phyloP scores from a whole-genome alignment of 2,888 invertebrate species.

The Oxytorus armatus region DNA sequence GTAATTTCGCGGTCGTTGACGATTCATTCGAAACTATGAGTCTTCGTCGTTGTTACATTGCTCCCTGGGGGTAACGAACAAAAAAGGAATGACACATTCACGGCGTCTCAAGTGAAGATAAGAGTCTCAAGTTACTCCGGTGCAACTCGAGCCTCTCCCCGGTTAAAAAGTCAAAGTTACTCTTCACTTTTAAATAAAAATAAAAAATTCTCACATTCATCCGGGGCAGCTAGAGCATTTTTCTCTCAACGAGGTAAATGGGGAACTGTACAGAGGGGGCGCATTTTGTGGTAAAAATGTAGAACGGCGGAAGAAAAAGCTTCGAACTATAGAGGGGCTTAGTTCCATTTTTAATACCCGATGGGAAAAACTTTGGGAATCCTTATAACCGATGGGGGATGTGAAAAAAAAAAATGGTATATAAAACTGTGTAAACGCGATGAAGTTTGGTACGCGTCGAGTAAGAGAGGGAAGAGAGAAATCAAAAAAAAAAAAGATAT shows the following conservation, averaged over 20 bases:
- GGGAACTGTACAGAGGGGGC: neutral
- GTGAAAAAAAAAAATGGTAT: conserved; percentile 20
- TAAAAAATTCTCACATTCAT: conserved; percentile 30
- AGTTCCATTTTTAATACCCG: conserved; percentile 50
- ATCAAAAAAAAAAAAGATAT: conserved; percentile 42
- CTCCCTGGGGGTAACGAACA: conserved; percentile 30
- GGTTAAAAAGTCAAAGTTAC: conserved; percentile 39
- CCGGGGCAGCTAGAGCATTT: conserved; percentile 22
- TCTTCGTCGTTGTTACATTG: conserved; percentile 33
- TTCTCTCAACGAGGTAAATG: conserved; percentile 14
- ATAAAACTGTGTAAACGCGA: conserved; percentile 48
- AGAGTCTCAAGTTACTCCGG: conserved; percentile 46
- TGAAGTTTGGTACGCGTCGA: conserved; percentile 40
- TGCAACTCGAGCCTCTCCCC: conserved; percentile 10
- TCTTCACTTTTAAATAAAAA: conserved; percentile 20
- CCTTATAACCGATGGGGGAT: conserved; percentile 50
- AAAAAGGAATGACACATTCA: conserved; percentile 22
- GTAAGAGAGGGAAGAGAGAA: conserved; percentile 12
- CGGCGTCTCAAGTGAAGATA: conserved; percentile 34
- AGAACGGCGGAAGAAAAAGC: conserved; percentile 27
- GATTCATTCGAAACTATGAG: conserved; percentile 17
- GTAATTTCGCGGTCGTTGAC: conserved; percentile 13
- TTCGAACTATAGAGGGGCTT: conserved; percentile 22
- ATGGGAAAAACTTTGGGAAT: conserved; percentile 56
- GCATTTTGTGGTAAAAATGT: conserved; percentile 26